These are phyloP conservation scores for Chiloscyllium punctatum DNA, from an alignment of 2,797 vertebrate genomes.

Conservation along the genomic window DNA sequence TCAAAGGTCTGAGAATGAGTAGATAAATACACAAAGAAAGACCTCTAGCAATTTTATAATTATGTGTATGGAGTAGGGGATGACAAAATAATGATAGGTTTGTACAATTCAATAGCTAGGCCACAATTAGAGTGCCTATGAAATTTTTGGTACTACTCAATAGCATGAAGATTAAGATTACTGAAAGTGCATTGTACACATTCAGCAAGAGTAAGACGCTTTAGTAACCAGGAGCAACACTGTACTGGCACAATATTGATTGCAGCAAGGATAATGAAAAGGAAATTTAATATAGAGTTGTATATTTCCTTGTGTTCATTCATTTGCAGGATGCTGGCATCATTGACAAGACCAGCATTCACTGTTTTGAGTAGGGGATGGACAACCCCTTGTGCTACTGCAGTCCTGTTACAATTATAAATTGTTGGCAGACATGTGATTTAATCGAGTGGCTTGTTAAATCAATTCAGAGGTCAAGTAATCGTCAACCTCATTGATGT, in stretches of 20 bases:
- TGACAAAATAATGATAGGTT: not conserved
- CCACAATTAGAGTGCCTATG: not conserved
- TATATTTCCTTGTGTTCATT: not conserved
- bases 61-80: not conserved
- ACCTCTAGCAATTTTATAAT: not conserved
- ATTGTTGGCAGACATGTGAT: not conserved
- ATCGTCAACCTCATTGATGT: not conserved
- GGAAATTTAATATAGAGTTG: not conserved
- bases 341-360: not conserved
- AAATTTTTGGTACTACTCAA: not conserved
- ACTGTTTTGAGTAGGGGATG: not conserved
- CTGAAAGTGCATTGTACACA: not conserved
- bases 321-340: not conserved
- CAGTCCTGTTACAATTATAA: not conserved
- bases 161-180: not conserved
- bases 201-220: not conserved
- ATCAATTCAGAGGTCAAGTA: not conserved
- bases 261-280: not conserved
- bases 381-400: not conserved
- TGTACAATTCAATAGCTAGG: not conserved
- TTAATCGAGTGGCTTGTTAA: not conserved
- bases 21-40: not conserved
- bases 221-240: not conserved
- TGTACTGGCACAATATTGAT: not conserved
- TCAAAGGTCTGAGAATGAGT: not conserved